Evolutionary conservation across 2,888 invertebrate species (phyloP).

Genomic region (Bombylius discolor): DNA sequence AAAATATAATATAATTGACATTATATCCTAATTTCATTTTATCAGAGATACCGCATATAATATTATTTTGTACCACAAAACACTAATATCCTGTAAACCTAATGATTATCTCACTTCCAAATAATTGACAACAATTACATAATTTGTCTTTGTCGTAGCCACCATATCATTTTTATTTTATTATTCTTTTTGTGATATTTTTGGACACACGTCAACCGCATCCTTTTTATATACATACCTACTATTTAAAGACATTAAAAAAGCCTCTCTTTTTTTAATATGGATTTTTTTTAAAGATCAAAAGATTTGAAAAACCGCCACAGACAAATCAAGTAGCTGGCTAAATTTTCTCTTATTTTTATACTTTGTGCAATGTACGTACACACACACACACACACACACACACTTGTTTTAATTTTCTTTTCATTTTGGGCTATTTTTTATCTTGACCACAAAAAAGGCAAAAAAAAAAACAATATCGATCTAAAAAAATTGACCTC

Average conservation of each 20-base stretch:
- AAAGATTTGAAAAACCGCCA: not conserved
- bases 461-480: too few species aligned
- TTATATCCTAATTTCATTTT: too few species aligned
- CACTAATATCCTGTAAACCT: not conserved
- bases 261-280: not conserved
- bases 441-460: too few species aligned
- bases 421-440: too few species aligned
- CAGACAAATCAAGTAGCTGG: not conserved
- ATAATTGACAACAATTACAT: slow-evolving; percentile 5
- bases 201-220: slow-evolving; percentile 6
- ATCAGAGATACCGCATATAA: too few species aligned
- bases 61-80: too few species aligned
- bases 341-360: not conserved
- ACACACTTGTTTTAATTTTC: too few species aligned
- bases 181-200: not conserved
- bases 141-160: slow-evolving; percentile 11
- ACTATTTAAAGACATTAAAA: not conserved
- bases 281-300: not conserved
- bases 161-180: not conserved
- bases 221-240: not conserved
- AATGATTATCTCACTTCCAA: slow-evolving; percentile 1
- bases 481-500: too few species aligned
- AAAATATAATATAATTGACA: too few species aligned
- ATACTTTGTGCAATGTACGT: not conserved
- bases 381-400: not conserved